A percentile compares a stretch with the other conserved stretches of the same genome.
phyloP scores from a whole-genome alignment of 1,140 invertebrate species.

The Calosoma granatense region DNA sequence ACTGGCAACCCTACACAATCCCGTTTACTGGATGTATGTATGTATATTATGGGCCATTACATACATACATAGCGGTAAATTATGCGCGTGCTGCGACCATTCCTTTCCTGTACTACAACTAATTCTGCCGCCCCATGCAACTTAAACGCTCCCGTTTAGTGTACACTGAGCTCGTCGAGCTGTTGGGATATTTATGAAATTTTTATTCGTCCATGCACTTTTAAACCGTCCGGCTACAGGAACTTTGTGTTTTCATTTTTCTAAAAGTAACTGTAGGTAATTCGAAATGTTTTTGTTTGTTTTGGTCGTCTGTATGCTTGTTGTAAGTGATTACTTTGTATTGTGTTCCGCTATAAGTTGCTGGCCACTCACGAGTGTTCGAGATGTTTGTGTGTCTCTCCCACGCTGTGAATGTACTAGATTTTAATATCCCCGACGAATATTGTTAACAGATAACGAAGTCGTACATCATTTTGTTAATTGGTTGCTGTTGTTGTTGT shows the following conservation, averaged over 20 bases:
- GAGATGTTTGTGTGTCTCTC: neutral
- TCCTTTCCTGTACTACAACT: neutral
- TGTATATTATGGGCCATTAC: constrained; percentile 2
- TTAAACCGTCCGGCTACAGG: neutral
- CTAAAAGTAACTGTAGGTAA: no score
- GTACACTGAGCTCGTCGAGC: neutral
- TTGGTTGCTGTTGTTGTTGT: no score
- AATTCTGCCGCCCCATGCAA: neutral
- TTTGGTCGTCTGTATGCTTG: no score
- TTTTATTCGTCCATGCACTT: neutral
- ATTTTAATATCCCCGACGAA: neutral
- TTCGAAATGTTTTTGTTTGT: no score
- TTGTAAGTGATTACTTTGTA: no score
- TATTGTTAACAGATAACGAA: neutral
- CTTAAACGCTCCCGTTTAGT: neutral
- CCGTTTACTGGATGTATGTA: no score
- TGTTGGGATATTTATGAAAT: constrained; percentile 1
- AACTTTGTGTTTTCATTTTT: neutral
- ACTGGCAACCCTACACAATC: neutral
- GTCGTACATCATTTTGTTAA: neutral
- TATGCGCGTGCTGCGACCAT: neutral
- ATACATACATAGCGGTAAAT: neutral
- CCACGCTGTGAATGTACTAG: neutral
- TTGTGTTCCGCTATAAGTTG: neutral
- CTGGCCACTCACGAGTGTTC: neutral